Evolutionary conservation across 1,140 invertebrate species (phyloP).

Genomic region (Myzus persicae): DNA sequence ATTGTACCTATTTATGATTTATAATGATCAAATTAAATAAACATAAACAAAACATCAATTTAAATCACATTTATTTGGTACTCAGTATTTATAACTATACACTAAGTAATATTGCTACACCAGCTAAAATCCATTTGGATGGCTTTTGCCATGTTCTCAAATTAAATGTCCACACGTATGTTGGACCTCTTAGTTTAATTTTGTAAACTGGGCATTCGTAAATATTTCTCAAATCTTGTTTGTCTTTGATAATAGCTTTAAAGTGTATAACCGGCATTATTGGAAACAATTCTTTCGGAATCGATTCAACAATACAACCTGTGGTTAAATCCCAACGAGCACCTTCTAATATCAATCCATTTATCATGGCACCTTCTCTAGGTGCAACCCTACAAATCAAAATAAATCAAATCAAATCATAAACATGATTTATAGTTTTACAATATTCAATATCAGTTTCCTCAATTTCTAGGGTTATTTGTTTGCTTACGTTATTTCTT

Average conservation of each 20-base stretch:
- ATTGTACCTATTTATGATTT: no score
- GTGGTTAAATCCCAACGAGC: conserved; percentile 85
- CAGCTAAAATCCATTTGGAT: conserved; percentile 90
- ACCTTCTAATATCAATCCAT: conserved; percentile 92
- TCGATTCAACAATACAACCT: conserved; percentile 82
- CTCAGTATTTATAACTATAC: background rate
- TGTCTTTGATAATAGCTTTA: conserved; percentile 76
- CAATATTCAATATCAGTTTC: background rate
- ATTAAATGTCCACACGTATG: conserved; percentile 97
- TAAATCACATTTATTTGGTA: background rate
- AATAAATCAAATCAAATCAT: background rate
- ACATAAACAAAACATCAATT: no score
- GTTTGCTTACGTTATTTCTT: conserved; percentile 76
- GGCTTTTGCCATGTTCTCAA: conserved; percentile 88
- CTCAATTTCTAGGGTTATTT: background rate
- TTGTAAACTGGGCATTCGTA: conserved; percentile 96
- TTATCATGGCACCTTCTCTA: conserved; percentile 88
- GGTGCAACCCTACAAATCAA: conserved; percentile 72
- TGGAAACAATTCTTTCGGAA: conserved; percentile 88
- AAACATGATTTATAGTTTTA: background rate
- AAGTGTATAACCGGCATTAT: conserved; percentile 91
- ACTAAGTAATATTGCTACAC: conserved; percentile 82
- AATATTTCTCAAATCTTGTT: conserved; percentile 84
- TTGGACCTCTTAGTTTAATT: conserved; percentile 84
- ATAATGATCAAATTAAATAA: no score